phyloP scores from a whole-genome alignment of 2,113 vertebrate species.

The Pygoscelis adeliae region DNA sequence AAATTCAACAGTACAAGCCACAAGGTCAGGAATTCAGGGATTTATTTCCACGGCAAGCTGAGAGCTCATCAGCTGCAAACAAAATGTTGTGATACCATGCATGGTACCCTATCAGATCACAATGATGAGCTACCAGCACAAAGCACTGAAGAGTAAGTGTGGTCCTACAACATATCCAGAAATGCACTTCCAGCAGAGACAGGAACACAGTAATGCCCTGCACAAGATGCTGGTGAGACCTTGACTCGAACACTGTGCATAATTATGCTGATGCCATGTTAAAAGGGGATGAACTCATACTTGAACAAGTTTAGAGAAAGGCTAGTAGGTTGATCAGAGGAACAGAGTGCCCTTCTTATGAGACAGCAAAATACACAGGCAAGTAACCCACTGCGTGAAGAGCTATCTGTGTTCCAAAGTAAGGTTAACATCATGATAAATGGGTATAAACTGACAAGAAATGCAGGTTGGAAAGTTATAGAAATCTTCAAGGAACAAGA shows the following conservation, averaged over 20 bases:
- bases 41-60: not conserved
- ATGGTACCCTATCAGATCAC: not conserved
- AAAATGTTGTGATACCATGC: fast-evolving
- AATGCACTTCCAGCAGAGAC: not conserved
- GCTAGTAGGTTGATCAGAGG: not conserved
- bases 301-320: not conserved
- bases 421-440: not conserved
- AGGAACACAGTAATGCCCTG: not conserved
- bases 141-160: not conserved
- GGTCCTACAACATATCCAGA: not conserved
- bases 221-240: not conserved
- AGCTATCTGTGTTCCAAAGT: not conserved
- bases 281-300: not conserved
- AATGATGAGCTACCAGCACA: not conserved
- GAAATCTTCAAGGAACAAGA: not conserved
- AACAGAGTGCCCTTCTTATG: not conserved
- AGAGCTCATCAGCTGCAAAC: not conserved
- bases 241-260: not conserved
- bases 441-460: not conserved
- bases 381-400: not conserved
- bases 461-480: not conserved
- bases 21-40: not conserved
- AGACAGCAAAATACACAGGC: not conserved
- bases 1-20: not conserved
- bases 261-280: not conserved